Conservation (phyloP, 2,888 invertebrate species). For the Harmothoe impar region DNA sequence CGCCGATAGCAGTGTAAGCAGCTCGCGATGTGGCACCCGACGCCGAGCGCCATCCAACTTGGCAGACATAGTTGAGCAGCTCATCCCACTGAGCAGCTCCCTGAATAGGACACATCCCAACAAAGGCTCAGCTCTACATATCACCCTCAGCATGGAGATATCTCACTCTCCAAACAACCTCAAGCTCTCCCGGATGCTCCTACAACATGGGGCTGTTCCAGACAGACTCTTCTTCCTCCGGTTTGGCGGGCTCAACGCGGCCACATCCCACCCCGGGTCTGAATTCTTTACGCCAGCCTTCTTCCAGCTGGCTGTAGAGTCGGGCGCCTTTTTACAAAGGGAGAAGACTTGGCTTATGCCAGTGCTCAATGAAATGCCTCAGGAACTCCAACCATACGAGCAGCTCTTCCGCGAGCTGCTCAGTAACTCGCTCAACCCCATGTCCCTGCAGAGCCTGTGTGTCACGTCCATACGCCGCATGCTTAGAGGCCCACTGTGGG, state of each 20-base stretch:
- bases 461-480: conserved; percentile 25
- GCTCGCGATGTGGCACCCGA: conserved; percentile 54
- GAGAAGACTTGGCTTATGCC: conserved; percentile 67
- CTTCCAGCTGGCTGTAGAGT: conserved; percentile 63
- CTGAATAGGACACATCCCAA: conserved; percentile 65
- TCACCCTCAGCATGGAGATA: conserved; percentile 64
- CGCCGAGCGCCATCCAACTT: conserved; percentile 67
- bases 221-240: conserved; percentile 68
- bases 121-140: conserved; percentile 63
- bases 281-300: conserved; percentile 66
- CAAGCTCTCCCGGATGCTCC: conserved; percentile 59
- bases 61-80: conserved; percentile 60
- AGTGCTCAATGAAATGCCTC: conserved; percentile 67
- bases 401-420: conserved; percentile 64
- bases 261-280: conserved; percentile 62
- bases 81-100: conserved; percentile 57
- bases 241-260: conserved; percentile 66
- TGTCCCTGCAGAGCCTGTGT: conserved; percentile 63
- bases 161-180: conserved; percentile 59
- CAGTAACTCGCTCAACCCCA: conserved; percentile 49
- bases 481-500: conserved; percentile 61
- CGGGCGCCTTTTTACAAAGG: conserved; percentile 66
- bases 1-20: conserved; percentile 50
- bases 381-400: conserved; percentile 65
- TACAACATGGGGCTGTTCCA: conserved; percentile 68